phyloP scores from a whole-genome alignment of 1,140 invertebrate species.

The Rhopalosiphum padi region DNA sequence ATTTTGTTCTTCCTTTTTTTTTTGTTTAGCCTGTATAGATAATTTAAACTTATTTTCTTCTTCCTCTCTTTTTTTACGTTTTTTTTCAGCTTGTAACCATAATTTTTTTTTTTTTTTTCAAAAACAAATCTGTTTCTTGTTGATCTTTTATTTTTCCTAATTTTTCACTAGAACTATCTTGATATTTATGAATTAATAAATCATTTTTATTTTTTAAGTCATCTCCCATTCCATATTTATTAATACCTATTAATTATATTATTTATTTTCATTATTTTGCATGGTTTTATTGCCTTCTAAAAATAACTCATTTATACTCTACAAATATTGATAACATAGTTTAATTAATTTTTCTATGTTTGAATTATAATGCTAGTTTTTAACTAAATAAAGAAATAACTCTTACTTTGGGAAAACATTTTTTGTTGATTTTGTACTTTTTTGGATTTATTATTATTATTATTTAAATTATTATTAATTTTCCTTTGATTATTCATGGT shows the following conservation, averaged over 20 bases:
- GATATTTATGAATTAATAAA: background rate
- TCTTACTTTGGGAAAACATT: background rate
- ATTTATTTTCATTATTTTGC: background rate
- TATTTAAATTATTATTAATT: background rate
- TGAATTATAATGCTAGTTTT: background rate
- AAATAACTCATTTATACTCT: background rate
- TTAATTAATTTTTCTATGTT: background rate
- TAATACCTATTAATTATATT: background rate
- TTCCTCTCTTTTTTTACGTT: background rate
- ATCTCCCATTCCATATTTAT: background rate
- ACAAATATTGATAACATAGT: background rate
- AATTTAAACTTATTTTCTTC: constrained; percentile 3
- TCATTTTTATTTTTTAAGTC: background rate
- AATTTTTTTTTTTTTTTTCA: background rate
- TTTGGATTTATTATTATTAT: background rate
- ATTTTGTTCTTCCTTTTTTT: background rate
- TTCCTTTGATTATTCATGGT: background rate
- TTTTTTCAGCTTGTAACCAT: background rate
- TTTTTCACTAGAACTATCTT: background rate
- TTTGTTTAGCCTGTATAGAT: background rate
- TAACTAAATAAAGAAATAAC: background rate
- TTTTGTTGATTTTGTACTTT: background rate
- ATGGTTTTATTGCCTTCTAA: background rate
- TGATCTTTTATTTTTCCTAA: background rate
- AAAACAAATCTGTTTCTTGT: background rate